These are phyloP conservation scores for Notocelia uddmanniana DNA, from an alignment of 2,888 invertebrate species.

Conservation along the genomic window DNA sequence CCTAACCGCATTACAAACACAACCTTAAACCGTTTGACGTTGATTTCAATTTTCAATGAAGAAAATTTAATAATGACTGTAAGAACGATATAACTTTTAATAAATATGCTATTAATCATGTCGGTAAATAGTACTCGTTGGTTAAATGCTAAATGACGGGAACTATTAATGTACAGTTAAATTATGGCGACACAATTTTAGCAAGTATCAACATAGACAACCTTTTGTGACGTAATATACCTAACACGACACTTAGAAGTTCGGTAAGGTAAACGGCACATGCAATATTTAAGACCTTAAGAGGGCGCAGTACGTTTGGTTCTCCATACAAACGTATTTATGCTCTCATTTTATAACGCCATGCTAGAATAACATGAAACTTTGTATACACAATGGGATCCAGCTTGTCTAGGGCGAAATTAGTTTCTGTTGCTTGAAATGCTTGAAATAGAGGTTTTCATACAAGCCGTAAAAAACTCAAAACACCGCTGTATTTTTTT, in stretches of 20 bases:
- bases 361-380: no score
- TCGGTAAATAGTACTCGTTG: slow-evolving; percentile 47
- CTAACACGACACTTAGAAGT: not conserved
- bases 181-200: slow-evolving; percentile 25
- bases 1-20: slow-evolving; percentile 32
- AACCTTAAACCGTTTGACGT: not conserved
- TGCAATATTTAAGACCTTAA: no score
- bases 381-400: no score
- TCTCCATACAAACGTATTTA: no score
- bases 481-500: no score
- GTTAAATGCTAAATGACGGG: slow-evolving; percentile 39
- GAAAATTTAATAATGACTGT: slow-evolving; percentile 31
- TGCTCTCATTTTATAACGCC: no score
- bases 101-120: slow-evolving; percentile 71
- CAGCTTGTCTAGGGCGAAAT: no score
- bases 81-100: slow-evolving; percentile 64
- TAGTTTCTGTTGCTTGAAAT: no score
- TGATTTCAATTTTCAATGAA: not conserved
- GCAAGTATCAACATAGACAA: not conserved
- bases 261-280: not conserved
- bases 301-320: no score
- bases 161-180: slow-evolving; percentile 24
- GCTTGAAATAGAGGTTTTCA: no score
- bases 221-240: not conserved
- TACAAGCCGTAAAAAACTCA: no score